These are phyloP conservation scores for Drosophila parthenogenetica DNA, from an alignment of 2,888 invertebrate species.

Conservation along the genomic window DNA sequence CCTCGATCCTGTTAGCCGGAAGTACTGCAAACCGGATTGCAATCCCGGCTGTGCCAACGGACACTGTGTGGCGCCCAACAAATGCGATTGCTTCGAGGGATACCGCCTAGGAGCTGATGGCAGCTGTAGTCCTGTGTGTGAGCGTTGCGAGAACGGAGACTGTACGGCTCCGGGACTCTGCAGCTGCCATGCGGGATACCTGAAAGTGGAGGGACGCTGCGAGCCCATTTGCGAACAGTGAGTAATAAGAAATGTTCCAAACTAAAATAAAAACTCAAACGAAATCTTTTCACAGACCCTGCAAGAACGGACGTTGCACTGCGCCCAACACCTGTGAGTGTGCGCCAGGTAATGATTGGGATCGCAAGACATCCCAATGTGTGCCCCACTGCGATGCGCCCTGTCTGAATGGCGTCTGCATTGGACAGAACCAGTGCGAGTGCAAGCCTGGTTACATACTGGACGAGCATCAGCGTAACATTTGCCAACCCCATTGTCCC, in stretches of 20 bases:
- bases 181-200: constrained; percentile 86
- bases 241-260: not conserved
- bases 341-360: constrained; percentile 72
- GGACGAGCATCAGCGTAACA: constrained; percentile 83
- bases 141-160: constrained; percentile 86
- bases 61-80: constrained; percentile 78
- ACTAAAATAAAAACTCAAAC: not conserved
- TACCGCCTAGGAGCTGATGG: constrained; percentile 73
- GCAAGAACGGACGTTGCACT: constrained; percentile 84
- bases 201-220: constrained; percentile 84
- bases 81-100: constrained; percentile 75
- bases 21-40: constrained; percentile 82
- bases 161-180: constrained; percentile 88
- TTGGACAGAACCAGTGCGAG: constrained; percentile 87
- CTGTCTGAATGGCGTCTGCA: constrained; percentile 90
- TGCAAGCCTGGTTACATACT: constrained; percentile 86
- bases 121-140: constrained; percentile 84
- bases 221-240: constrained; percentile 83
- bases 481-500: constrained; percentile 88
- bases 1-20: constrained; percentile 80
- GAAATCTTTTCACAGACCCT: constrained; percentile 65
- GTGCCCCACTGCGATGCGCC: constrained; percentile 87
- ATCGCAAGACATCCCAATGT: constrained; percentile 84
- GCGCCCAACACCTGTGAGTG: constrained; percentile 84
- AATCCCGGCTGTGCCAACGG: constrained; percentile 79